phyloP scores from a whole-genome alignment of 1,140 invertebrate genomes.

The Scaptodrosophila lebanonensis region DNA sequence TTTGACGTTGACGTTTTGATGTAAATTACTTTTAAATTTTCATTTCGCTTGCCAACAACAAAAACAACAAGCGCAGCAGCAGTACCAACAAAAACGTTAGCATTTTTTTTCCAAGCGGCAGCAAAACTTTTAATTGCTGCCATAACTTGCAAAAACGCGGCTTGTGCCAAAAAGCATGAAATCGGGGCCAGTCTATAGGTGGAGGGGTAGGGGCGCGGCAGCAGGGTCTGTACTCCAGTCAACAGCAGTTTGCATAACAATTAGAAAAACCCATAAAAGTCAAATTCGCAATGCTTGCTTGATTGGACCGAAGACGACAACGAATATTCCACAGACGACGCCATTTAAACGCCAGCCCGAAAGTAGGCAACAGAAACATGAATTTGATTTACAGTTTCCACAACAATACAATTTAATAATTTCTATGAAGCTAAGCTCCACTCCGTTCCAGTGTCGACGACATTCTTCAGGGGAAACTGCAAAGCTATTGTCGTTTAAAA shows the following conservation, averaged over 20 bases:
- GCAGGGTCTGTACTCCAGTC: slow-evolving; percentile 17
- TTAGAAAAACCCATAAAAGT: slow-evolving; percentile 58
- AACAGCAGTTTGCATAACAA: slow-evolving; percentile 57
- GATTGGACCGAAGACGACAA: slow-evolving; percentile 26
- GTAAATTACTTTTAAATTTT: slow-evolving; percentile 16
- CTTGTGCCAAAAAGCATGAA: slow-evolving; percentile 26
- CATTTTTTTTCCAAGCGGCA: slow-evolving; percentile 42
- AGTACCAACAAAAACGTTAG: slow-evolving; percentile 11
- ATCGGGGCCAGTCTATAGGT: slow-evolving; percentile 21
- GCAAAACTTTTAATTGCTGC: slow-evolving; percentile 64
- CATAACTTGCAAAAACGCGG: slow-evolving; percentile 54
- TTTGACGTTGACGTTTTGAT: slow-evolving; percentile 27
- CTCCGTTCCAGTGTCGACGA: no score
- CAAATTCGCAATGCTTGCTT: slow-evolving; percentile 44
- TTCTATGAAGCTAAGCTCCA: no score
- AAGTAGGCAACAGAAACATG: slow-evolving; percentile 41
- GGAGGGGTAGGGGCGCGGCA: background rate
- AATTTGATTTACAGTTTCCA: no score
- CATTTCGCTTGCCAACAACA: no score
- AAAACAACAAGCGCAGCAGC: no score
- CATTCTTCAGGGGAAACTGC: no score
- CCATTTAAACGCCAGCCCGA: slow-evolving; percentile 29
- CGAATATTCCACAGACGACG: slow-evolving; percentile 32
- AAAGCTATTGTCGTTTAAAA: no score
- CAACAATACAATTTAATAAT: no score